These are phyloP conservation scores for Phorcus lineatus DNA, from an alignment of 2,888 invertebrate species.

Conservation along the genomic window DNA sequence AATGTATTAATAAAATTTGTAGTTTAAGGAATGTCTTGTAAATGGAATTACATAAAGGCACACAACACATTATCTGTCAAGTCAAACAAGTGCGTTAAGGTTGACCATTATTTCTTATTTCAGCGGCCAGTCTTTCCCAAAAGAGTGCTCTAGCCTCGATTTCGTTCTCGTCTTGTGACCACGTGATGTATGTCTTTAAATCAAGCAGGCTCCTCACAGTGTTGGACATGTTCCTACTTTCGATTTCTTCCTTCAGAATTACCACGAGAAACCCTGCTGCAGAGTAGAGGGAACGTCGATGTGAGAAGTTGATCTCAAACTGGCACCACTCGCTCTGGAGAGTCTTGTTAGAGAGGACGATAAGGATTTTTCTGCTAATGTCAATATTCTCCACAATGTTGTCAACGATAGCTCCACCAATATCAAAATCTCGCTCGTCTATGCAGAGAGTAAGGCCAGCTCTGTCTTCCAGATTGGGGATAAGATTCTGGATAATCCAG, in stretches of 20 bases:
- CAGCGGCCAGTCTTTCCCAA: background rate
- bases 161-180: slow-evolving; percentile 6
- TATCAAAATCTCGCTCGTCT: slow-evolving; percentile 12
- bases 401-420: background rate
- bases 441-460: background rate
- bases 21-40: too few species aligned
- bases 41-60: too few species aligned
- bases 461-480: background rate
- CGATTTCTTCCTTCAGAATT: background rate
- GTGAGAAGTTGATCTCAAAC: slow-evolving; percentile 15
- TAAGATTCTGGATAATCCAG: background rate
- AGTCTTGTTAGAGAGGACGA: background rate
- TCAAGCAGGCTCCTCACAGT: background rate
- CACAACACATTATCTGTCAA: too few species aligned
- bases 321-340: slow-evolving; percentile 11
- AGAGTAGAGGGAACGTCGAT: background rate
- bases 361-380: background rate
- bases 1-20: too few species aligned
- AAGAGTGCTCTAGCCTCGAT: background rate
- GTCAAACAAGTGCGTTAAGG: too few species aligned
- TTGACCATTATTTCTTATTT: too few species aligned
- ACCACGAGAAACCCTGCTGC: background rate
- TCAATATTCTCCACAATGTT: slow-evolving; percentile 15
- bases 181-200: background rate
- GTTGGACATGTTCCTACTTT: background rate